phyloP scores from a whole-genome alignment of 64 coral and sea anemone genomes.

The Orbicella faveolata region DNA sequence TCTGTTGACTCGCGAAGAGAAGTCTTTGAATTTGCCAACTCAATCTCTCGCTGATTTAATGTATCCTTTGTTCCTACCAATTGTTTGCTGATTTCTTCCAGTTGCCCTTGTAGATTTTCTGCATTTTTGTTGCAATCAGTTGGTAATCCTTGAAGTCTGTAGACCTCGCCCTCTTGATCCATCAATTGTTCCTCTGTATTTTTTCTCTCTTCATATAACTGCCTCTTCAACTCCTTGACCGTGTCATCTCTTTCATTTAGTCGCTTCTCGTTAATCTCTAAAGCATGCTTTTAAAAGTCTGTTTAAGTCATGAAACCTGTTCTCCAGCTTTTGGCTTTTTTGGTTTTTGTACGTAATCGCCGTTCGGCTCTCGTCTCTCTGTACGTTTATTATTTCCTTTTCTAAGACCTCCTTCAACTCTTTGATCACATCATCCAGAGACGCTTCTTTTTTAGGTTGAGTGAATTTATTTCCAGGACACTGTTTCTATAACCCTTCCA shows the following conservation, averaged over 20 bases:
- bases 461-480: background rate
- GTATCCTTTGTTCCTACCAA: background rate
- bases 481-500: background rate
- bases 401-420: background rate
- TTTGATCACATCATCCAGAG: background rate
- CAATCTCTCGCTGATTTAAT: background rate
- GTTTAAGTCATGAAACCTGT: background rate
- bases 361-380: background rate
- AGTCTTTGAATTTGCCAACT: background rate
- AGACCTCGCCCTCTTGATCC: background rate
- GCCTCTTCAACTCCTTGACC: background rate
- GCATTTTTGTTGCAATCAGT: background rate
- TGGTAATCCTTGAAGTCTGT: background rate
- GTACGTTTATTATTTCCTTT: too few relatives aligned
- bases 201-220: background rate
- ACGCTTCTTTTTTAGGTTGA: background rate
- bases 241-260: background rate
- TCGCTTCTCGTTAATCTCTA: background rate
- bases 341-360: background rate
- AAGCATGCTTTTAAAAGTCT: background rate
- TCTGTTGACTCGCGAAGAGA: background rate
- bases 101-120: background rate
- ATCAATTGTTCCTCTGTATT: too few relatives aligned
- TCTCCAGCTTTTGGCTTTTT: background rate
- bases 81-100: background rate